These are phyloP conservation scores for Coelogynopora nodosa DNA, from an alignment of 2,888 invertebrate species.

Conservation along the genomic window DNA sequence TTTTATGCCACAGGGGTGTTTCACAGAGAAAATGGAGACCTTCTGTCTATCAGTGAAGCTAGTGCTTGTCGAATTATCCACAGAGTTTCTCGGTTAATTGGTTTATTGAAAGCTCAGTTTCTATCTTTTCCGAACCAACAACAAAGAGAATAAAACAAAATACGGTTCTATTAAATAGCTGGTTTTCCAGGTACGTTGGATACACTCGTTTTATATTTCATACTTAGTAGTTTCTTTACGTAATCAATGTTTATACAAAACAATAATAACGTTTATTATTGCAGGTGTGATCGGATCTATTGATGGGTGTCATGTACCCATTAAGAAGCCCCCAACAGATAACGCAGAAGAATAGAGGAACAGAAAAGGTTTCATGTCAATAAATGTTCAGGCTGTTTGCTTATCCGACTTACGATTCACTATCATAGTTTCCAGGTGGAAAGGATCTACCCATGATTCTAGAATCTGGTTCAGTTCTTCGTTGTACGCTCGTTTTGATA, in stretches of 20 bases:
- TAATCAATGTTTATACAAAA: no score
- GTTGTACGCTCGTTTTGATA: neutral
- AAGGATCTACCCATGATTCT: neutral
- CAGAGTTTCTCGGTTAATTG: constrained; percentile 9
- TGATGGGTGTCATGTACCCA: no score
- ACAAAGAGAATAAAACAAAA: no score
- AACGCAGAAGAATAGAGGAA: no score
- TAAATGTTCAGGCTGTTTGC: no score
- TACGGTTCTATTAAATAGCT: neutral
- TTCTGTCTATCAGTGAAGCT: constrained; percentile 29
- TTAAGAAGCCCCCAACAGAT: no score
- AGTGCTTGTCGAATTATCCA: constrained; percentile 26
- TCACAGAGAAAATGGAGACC: constrained; percentile 37
- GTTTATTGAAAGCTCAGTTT: constrained; percentile 29
- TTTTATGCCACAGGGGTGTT: constrained; percentile 23
- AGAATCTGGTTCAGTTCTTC: neutral
- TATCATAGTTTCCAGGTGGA: neutral
- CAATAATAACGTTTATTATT: no score
- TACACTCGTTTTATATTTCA: no score
- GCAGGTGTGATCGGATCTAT: no score
- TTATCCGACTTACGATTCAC: no score
- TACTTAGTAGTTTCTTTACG: no score
- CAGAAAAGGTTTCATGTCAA: no score
- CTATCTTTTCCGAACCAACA: constrained; percentile 8
- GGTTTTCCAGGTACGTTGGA: neutral